phyloP scores from a whole-genome alignment of 2,888 invertebrate species.

The Cataglyphis cursor region DNA sequence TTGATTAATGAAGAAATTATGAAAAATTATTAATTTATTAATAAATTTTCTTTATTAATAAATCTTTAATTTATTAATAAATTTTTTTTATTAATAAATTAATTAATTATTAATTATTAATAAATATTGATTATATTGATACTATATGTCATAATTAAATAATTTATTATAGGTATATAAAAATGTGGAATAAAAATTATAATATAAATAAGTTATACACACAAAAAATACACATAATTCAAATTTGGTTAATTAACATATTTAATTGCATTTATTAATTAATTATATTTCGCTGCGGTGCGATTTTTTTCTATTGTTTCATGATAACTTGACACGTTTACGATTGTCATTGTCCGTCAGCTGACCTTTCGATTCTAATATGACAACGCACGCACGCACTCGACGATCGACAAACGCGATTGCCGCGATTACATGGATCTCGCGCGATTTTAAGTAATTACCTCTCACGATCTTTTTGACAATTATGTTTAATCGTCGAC shows the following conservation, averaged over 20 bases:
- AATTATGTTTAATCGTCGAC: background rate
- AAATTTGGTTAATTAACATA: background rate
- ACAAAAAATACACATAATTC: background rate
- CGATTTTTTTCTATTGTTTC: slow-evolving; percentile 18
- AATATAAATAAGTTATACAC: background rate
- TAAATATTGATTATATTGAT: background rate
- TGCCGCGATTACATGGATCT: slow-evolving; percentile 44
- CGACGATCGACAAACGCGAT: slow-evolving; percentile 47
- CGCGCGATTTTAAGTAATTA: slow-evolving; percentile 52
- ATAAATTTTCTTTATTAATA: background rate
- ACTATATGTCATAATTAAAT: background rate
- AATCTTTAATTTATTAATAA: background rate
- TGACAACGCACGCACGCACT: slow-evolving; percentile 61
- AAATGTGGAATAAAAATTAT: background rate
- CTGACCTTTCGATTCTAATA: slow-evolving; percentile 72
- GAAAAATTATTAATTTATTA: background rate
- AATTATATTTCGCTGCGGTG: background rate
- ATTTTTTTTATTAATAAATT: background rate
- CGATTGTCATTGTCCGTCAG: slow-evolving; percentile 62
- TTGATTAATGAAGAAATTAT: background rate
- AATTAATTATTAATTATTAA: too few species aligned
- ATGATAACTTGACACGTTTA: slow-evolving; percentile 48
- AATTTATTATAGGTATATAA: background rate
- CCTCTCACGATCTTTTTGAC: background rate
- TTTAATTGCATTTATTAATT: slow-evolving; percentile 1